phyloP scores from a whole-genome alignment of 2,797 vertebrate genomes.

The Momotus momota region DNA sequence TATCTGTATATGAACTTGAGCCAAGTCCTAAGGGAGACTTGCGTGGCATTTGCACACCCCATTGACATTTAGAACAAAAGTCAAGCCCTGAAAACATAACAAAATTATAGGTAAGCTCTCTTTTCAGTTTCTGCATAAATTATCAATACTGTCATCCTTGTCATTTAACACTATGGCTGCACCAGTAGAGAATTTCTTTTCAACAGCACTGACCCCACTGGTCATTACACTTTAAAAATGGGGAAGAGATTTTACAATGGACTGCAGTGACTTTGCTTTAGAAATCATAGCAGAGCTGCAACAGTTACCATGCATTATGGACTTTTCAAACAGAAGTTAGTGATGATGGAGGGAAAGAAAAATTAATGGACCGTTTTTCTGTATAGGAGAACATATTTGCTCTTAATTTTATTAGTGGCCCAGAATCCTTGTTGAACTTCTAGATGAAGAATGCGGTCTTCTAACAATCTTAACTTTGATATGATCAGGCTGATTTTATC shows the following conservation, averaged over 20 bases:
- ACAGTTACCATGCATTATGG: background rate
- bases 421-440: background rate
- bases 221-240: background rate
- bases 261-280: background rate
- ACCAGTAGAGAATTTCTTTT: background rate
- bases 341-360: background rate
- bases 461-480: background rate
- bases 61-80: constrained; percentile 73
- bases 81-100: constrained; percentile 60
- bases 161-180: constrained; percentile 29
- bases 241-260: background rate
- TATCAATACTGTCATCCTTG: constrained; percentile 18
- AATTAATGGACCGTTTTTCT: background rate
- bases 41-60: constrained; percentile 49
- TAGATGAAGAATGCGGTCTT: background rate
- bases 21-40: constrained; percentile 47
- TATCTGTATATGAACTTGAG: constrained; percentile 41
- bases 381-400: background rate
- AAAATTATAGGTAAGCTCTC: constrained; percentile 43
- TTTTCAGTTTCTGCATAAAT: constrained; percentile 59
- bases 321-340: background rate
- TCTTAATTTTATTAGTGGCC: background rate
- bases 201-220: background rate
- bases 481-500: background rate
- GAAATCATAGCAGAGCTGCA: background rate